Evolutionary conservation across 2,113 vertebrate species (phyloP), one percentile per base, ranked within the genome.

Genomic region (Peromyscus leucopus): DNA sequence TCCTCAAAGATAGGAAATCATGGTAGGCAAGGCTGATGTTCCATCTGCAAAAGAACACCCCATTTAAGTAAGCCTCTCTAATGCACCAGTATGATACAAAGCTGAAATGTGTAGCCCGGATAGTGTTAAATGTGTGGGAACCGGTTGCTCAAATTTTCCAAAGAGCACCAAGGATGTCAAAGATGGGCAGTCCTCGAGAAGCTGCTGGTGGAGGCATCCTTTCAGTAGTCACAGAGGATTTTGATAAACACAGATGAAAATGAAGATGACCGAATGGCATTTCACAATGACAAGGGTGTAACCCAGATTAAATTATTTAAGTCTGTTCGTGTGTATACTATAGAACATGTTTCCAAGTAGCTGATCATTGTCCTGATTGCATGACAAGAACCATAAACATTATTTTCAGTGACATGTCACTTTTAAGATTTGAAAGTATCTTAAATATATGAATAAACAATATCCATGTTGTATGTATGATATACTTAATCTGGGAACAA

Each of bases 191-290:
- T 97, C 87, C 79, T 67, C 93, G 75, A 95, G 93, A 94, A 95
- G 88, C 94, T 87, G 90, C 42, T 96, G 75, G 61, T 93, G 59
- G 61, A 93, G 96, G 84, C 19, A 46, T 98, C 89, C 93, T 94
- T 46, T 87, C 87, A 93, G 59, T 46, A 89, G 46, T 96, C 94
- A 97, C 92, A 97, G 95, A 96, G 96, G 96, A 98, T 95, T 98
- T 96, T 97, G 72, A 97, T 36, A 97, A 97, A 96, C 98, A 96
- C 55, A 95, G 96, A 96, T 96, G 46, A 96, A 96, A 91, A 92
- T 95, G 94, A 90, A 98, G 91, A 95, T 91, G 87, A 80, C 65
- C 95, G 94, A 97, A 86, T 83, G 96, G 97, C 97, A 89, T 97
- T 95, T 93, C 46, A 78, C 95, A 97, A 85, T 6, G 88, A 71